phyloP scores from a whole-genome alignment of 2,888 invertebrate species.

The Deroplatys truncata region DNA sequence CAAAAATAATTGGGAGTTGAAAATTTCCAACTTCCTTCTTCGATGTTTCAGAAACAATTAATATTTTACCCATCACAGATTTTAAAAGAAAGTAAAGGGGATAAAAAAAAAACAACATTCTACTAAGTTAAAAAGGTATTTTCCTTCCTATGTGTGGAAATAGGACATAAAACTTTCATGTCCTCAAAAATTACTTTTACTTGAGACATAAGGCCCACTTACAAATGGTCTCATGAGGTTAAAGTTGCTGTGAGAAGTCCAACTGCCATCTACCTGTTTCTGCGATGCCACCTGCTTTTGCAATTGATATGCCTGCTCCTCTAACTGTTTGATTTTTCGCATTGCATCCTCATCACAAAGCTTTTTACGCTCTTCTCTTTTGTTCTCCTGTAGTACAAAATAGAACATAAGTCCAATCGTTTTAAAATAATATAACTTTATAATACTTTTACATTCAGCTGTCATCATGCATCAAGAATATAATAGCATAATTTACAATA shows the following conservation, averaged over 20 bases:
- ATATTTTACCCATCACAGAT: no score
- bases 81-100: not conserved
- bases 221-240: constrained; percentile 33
- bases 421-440: not conserved
- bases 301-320: constrained; percentile 87
- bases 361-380: constrained; percentile 85
- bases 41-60: no score
- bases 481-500: no score
- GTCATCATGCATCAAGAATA: no score
- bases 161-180: not conserved
- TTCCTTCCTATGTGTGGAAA: not conserved
- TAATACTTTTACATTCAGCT: no score
- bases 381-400: constrained; percentile 64
- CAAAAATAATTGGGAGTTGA: no score
- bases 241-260: constrained; percentile 33
- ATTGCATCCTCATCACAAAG: constrained; percentile 92
- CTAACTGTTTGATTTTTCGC: constrained; percentile 88
- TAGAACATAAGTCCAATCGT: not conserved
- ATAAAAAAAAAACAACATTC: not conserved
- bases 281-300: constrained; percentile 87
- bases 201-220: constrained; percentile 23
- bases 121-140: not conserved
- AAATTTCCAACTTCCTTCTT: no score
- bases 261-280: constrained; percentile 58
- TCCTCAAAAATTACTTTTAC: not conserved